Evolutionary conservation across 2,113 vertebrate species (phyloP).

Genomic region (Passer montanus): DNA sequence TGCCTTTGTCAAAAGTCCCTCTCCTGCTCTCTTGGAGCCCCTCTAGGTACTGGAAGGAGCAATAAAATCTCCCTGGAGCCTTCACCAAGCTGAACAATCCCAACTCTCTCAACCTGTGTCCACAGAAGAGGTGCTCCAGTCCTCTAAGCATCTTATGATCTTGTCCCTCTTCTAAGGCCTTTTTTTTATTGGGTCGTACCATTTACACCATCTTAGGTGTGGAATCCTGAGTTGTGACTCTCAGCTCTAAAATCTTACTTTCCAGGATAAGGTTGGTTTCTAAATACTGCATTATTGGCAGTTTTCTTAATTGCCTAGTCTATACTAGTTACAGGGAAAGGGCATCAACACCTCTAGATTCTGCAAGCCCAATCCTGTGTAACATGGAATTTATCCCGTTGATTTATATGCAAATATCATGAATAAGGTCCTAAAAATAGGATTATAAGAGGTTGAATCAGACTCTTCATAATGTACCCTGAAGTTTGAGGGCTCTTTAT

Average conservation of each 20-base stretch:
- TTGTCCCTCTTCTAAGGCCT: neutral
- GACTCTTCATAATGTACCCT: neutral
- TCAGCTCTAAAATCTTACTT: neutral
- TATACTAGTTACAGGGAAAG: neutral
- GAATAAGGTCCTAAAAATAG: neutral
- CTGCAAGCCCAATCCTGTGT: slow-evolving; percentile 2
- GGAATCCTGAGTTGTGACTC: neutral
- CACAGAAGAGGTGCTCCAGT: neutral
- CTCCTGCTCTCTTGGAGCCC: neutral
- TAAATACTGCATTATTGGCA: neutral
- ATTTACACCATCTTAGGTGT: neutral
- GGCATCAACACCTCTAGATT: neutral
- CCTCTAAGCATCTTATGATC: neutral
- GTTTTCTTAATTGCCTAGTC: neutral
- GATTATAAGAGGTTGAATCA: slow-evolving; percentile 5
- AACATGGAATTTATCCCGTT: neutral
- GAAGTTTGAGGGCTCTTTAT: neutral
- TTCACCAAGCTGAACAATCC: neutral
- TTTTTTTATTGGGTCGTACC: neutral
- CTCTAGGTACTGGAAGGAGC: neutral
- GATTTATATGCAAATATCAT: slow-evolving; percentile 21
- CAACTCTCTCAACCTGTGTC: neutral
- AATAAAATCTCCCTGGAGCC: neutral
- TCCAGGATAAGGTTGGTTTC: neutral
- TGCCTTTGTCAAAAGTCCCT: neutral